Evolutionary conservation across 2,797 vertebrate species (phyloP).

Genomic region (Vireo griseus): DNA sequence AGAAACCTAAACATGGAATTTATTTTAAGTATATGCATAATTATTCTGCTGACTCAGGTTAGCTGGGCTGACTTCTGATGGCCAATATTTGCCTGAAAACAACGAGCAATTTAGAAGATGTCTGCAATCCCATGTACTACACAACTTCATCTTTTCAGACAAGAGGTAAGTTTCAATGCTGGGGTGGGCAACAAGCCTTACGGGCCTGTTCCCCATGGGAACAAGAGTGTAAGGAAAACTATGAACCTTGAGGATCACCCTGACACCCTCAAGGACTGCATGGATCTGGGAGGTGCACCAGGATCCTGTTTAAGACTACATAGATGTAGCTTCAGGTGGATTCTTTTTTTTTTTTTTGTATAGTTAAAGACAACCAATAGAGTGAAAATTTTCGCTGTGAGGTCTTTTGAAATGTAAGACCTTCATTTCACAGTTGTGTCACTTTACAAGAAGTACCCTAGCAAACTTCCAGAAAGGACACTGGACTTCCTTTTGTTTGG

Average conservation of each 20-base stretch:
- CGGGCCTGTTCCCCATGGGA: background rate
- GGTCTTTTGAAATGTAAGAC: background rate
- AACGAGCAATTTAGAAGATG: background rate
- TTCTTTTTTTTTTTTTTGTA: background rate
- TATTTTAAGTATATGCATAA: background rate
- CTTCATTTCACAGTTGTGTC: background rate
- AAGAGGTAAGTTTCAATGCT: background rate
- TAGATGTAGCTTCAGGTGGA: background rate
- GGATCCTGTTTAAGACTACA: background rate
- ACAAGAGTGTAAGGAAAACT: background rate
- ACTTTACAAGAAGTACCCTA: background rate
- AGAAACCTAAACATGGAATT: background rate
- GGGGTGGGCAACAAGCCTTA: background rate
- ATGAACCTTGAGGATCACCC: background rate
- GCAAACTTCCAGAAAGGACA: background rate
- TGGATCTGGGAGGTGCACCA: background rate
- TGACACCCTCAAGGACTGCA: background rate
- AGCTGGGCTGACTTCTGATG: background rate
- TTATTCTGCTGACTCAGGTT: conserved; percentile 12
- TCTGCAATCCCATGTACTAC: background rate
- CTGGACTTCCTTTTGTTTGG: background rate
- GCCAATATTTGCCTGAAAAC: background rate
- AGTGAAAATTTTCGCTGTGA: background rate
- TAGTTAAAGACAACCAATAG: background rate
- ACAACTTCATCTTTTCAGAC: background rate